Evolutionary conservation across 2,113 vertebrate species (phyloP).

Genomic region (Sphaerodactylus townsendi): DNA sequence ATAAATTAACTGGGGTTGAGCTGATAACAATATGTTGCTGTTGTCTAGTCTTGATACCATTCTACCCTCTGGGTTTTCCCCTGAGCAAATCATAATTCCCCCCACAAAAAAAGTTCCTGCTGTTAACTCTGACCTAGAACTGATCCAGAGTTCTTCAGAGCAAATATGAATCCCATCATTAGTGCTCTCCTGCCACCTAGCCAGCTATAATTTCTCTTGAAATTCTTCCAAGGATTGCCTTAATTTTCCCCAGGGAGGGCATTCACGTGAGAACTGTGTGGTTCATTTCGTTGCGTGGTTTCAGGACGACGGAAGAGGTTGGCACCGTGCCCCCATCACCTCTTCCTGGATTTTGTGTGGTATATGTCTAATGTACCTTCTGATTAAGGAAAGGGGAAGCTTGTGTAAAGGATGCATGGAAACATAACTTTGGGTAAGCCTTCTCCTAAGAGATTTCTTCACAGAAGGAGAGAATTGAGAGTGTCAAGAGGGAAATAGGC

Average conservation of each 20-base stretch:
- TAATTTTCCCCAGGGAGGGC: background rate
- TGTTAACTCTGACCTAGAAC: constrained; percentile 19
- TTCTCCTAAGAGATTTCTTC: background rate
- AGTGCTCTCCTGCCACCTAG: constrained; percentile 24
- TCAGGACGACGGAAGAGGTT: background rate
- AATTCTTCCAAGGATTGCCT: background rate
- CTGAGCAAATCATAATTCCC: constrained; percentile 9
- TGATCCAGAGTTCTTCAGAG: constrained; percentile 31
- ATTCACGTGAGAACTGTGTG: background rate
- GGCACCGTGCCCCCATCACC: background rate
- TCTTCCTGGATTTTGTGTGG: background rate
- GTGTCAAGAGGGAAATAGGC: background rate
- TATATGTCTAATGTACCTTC: background rate
- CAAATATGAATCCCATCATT: constrained; percentile 51
- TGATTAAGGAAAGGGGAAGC: background rate
- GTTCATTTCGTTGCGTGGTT: constrained; percentile 6
- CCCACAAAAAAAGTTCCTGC: background rate
- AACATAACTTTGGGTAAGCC: background rate
- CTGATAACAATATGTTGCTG: constrained; percentile 55
- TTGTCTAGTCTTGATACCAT: constrained; percentile 49
- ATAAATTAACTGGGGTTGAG: constrained; percentile 64
- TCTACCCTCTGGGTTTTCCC: background rate
- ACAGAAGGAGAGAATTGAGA: background rate
- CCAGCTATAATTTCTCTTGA: background rate
- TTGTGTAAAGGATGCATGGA: background rate